Conservation (phyloP, 2,888 invertebrate genomes). For the Melinopterus prodromus region DNA sequence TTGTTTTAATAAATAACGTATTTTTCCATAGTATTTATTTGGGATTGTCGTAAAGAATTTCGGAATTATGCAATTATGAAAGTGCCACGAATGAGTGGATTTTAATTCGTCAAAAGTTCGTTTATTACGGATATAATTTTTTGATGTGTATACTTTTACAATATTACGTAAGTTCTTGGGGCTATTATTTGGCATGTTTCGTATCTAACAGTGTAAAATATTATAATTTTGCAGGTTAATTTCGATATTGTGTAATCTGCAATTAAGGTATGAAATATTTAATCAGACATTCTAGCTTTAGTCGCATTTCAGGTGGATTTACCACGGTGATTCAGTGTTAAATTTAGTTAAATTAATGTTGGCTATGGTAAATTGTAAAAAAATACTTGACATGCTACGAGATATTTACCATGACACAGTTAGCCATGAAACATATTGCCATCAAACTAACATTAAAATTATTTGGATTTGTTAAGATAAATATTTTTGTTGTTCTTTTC, state of each 20-base stretch:
- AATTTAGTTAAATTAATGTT: not conserved
- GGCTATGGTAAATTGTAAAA: not conserved
- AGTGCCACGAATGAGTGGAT: not conserved
- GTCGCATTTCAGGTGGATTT: not conserved
- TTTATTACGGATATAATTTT: not conserved
- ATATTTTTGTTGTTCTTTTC: not conserved
- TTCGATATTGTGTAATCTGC: not conserved
- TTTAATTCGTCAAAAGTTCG: not conserved
- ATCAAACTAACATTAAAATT: not conserved
- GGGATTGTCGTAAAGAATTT: not conserved
- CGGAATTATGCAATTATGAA: not conserved
- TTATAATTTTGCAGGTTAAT: not conserved
- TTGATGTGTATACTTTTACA: slow-evolving; percentile 4
- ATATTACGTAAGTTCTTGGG: not conserved
- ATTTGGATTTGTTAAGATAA: not conserved
- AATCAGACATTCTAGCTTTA: no score
- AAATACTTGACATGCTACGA: not conserved
- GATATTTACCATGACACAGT: not conserved
- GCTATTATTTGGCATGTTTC: not conserved
- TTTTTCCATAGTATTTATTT: not conserved
- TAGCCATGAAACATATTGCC: not conserved
- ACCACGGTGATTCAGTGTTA: not conserved
- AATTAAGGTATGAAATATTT: not conserved
- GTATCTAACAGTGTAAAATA: not conserved
- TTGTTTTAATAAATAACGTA: not conserved